phyloP scores from a whole-genome alignment of 2,888 invertebrate genomes.

The Tiliacea aurago region DNA sequence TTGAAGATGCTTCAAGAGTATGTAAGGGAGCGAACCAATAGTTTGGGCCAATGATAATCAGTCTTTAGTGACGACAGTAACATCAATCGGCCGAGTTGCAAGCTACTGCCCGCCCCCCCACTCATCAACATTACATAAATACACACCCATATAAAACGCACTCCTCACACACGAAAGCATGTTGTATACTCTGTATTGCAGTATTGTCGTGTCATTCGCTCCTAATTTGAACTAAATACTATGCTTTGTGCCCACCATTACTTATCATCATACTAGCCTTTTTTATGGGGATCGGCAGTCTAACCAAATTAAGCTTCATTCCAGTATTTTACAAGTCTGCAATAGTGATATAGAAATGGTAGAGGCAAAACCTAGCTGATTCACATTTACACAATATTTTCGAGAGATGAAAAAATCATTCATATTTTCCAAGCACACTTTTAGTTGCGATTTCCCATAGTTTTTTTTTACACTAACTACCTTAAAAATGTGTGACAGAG shows the following conservation, averaged over 20 bases:
- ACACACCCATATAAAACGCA: slow-evolving; percentile 63
- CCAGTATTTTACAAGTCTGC: neutral
- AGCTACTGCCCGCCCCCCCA: no score
- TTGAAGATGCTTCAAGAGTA: slow-evolving; percentile 21
- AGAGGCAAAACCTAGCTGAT: slow-evolving; percentile 40
- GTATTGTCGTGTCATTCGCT: slow-evolving; percentile 52
- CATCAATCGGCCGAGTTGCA: slow-evolving; percentile 49
- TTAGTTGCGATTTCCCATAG: slow-evolving; percentile 36
- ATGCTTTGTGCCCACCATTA: slow-evolving; percentile 28
- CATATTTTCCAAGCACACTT: slow-evolving; percentile 36
- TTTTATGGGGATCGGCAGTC: neutral
- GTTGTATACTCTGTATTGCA: slow-evolving; percentile 58
- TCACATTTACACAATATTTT: slow-evolving; percentile 22
- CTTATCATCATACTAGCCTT: neutral
- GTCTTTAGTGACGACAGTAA: slow-evolving; percentile 31
- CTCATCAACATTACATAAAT: slow-evolving; percentile 57
- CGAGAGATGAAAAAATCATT: slow-evolving; percentile 21
- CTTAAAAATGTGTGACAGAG: slow-evolving; percentile 34
- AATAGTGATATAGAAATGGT: slow-evolving; percentile 11
- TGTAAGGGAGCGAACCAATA: slow-evolving; percentile 12
- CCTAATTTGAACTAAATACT: slow-evolving; percentile 13
- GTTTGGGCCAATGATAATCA: slow-evolving; percentile 48
- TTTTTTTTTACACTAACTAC: slow-evolving; percentile 37
- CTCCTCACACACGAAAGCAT: slow-evolving; percentile 57
- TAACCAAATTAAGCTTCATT: neutral